Evolutionary conservation across 2,888 invertebrate species (phyloP), one percentile per base, ranked within the genome.

Genomic region (Eudemis profundana): DNA sequence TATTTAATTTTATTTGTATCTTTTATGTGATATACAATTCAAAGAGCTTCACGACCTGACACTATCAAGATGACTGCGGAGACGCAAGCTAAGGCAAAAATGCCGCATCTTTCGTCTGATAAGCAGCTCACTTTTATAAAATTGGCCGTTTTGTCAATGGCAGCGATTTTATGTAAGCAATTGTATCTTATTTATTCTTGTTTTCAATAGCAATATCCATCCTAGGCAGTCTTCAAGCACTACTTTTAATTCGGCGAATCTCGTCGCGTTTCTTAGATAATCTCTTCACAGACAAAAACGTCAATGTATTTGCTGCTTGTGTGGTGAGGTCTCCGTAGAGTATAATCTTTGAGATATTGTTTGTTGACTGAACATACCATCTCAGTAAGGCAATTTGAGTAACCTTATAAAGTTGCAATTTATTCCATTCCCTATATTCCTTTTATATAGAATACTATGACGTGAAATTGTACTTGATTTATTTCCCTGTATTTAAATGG

Each of bases 111-210:
- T 42, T 84, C 92, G 63, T 89, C 92, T 63, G 92, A 91, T 77
- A 93, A 93, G 84, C 92, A 93, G 79, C 87, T 92, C 75, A 93
- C 92, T 69, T 92, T 93, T 73, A 84, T 93, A 79, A 93, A 97
- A 84, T 90, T 98, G 78, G 95, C 96, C 72, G 97, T 99, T 83
- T 93, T 99, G 74, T 96, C 98, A 57, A 94, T 98, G 85, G 98
- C 98, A 76, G 97, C 97, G 62, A 95, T 98, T 82, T 93, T 99
- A 78, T 98, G 98, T 98, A 94, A 95, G 97, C 95, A 80, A 71
- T 71, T 65, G 66, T 54, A 61, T 33, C 14, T 19, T 38, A 68
- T 62, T 19, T 62, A n/a, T 29, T 27, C 7, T 38, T 46, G 57
- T 61, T 56, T 46, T 53, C 15, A 59, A 40, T 61, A 29, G 2